phyloP scores from a whole-genome alignment of 2,113 vertebrate species.

The Lates calcarifer region DNA sequence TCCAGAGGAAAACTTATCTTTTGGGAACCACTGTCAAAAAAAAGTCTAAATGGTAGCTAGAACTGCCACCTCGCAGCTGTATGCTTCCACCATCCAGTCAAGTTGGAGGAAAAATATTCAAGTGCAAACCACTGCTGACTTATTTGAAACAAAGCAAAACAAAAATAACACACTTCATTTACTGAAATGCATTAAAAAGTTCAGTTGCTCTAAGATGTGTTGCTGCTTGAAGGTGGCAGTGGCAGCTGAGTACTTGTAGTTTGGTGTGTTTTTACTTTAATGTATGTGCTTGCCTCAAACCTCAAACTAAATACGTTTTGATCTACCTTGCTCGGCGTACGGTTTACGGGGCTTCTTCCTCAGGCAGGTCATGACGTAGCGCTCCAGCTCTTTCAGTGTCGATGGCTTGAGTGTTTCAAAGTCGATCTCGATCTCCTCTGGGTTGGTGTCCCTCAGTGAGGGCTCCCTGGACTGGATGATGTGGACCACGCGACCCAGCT shows the following conservation, averaged over 20 bases:
- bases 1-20: not conserved
- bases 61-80: too few species aligned
- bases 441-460: constrained; percentile 93
- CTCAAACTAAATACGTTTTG: too few species aligned
- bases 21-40: too few species aligned
- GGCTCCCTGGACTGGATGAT: constrained; percentile 96
- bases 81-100: too few species aligned
- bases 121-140: too few species aligned
- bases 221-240: too few species aligned
- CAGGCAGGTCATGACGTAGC: constrained; percentile 93
- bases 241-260: too few species aligned
- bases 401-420: constrained; percentile 96
- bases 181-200: too few species aligned
- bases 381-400: constrained; percentile 93
- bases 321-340: constrained; percentile 80
- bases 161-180: not conserved
- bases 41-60: too few species aligned
- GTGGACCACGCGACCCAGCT: constrained; percentile 94
- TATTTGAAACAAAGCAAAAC: not conserved
- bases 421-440: constrained; percentile 96
- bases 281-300: too few species aligned
- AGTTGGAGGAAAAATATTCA: too few species aligned
- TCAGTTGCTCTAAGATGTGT: not conserved
- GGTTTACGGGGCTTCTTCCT: constrained; percentile 94
- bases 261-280: too few species aligned